Conservation (phyloP, 2,888 invertebrate species). For the Sesia apiformis region DNA sequence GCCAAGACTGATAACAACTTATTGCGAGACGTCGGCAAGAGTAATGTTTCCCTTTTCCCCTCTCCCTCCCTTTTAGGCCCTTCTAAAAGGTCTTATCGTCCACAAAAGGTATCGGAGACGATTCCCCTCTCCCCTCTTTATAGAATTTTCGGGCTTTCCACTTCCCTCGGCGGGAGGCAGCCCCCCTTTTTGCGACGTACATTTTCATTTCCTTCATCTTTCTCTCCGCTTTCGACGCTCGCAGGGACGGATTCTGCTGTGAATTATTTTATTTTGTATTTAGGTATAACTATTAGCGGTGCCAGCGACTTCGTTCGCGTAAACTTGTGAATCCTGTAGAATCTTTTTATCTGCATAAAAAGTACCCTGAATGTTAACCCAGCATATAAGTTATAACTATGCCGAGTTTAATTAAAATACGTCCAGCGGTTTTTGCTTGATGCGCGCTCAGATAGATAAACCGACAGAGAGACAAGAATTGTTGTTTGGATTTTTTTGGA, state of each 20-base stretch:
- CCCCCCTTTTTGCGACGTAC: constrained; percentile 71
- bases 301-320: too few species aligned
- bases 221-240: constrained; percentile 62
- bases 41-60: constrained; percentile 52
- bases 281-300: too few species aligned
- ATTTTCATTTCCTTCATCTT: constrained; percentile 76
- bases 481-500: too few species aligned
- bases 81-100: constrained; percentile 46
- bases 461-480: too few species aligned
- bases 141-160: constrained; percentile 65
- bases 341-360: too few species aligned
- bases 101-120: constrained; percentile 58
- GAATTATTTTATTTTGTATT: neutral
- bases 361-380: too few species aligned
- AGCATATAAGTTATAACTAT: too few species aligned
- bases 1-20: constrained; percentile 60
- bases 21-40: constrained; percentile 55
- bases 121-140: constrained; percentile 54
- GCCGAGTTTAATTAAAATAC: too few species aligned
- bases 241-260: constrained; percentile 33
- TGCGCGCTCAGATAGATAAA: too few species aligned
- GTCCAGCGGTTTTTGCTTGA: too few species aligned
- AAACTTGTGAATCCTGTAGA: too few species aligned
- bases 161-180: constrained; percentile 18
- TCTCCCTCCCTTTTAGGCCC: constrained; percentile 24